Evolutionary conservation across 92 coral and sea anemone genomes (phyloP).

Genomic region (Umimayanthus chanpuru): DNA sequence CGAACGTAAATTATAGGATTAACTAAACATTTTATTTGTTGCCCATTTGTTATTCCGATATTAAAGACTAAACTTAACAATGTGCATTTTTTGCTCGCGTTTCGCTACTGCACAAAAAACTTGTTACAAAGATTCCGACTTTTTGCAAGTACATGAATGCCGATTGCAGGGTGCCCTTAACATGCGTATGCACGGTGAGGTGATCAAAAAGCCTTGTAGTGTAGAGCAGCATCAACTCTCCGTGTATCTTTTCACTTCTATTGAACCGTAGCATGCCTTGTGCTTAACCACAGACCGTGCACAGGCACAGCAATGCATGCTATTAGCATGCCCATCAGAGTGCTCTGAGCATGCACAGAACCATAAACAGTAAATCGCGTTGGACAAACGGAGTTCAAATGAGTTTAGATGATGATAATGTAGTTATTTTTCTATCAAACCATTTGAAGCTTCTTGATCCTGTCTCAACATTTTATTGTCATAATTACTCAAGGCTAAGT

Average conservation of each 20-base stretch:
- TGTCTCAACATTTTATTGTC: slow-evolving; percentile 8
- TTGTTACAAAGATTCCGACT: background rate
- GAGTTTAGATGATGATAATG: slow-evolving; percentile 5
- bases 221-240: slow-evolving; percentile 14
- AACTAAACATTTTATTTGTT: slow-evolving; percentile 4
- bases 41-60: background rate
- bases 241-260: slow-evolving; percentile 12
- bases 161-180: slow-evolving; percentile 5
- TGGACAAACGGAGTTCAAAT: slow-evolving; percentile 16
- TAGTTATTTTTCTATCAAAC: slow-evolving; percentile 18
- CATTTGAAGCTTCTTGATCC: slow-evolving; percentile 23
- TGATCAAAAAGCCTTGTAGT: slow-evolving; percentile 1
- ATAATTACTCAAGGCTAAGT: slow-evolving; percentile 3
- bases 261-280: slow-evolving; percentile 31
- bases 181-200: slow-evolving; percentile 28
- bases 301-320: slow-evolving; percentile 26
- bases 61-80: background rate
- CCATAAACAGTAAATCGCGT: background rate
- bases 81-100: background rate
- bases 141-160: slow-evolving; percentile 10
- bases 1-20: background rate
- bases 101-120: background rate
- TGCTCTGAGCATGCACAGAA: slow-evolving; percentile 15
- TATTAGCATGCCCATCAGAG: slow-evolving; percentile 20
- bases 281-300: slow-evolving; percentile 23